These are phyloP conservation scores for Macaria liturata DNA, from an alignment of 2,888 invertebrate genomes.

Conservation along the genomic window DNA sequence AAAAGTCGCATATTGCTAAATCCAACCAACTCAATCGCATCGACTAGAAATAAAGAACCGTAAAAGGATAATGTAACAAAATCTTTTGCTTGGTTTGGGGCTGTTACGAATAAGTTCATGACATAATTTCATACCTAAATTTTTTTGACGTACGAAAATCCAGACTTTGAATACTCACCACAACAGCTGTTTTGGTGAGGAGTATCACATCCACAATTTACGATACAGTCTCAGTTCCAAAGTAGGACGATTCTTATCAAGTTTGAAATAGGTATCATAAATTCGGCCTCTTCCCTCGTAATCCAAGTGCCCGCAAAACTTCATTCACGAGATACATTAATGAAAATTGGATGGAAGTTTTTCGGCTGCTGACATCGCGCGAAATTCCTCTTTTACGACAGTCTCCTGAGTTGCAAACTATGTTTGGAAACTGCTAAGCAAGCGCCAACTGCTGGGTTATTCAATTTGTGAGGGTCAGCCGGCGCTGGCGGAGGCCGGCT, in stretches of 20 bases:
- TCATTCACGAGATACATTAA: slow-evolving; percentile 34
- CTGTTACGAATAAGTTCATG: too few species aligned
- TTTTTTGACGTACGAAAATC: too few species aligned
- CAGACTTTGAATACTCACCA: too few species aligned
- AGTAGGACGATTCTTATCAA: slow-evolving; percentile 17
- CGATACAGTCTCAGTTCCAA: slow-evolving; percentile 7
- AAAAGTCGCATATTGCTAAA: too few species aligned
- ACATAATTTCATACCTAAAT: too few species aligned
- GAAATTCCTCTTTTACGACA: slow-evolving; percentile 29
- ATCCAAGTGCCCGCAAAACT: slow-evolving; percentile 24
- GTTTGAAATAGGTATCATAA: slow-evolving; percentile 31
- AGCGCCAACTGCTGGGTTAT: slow-evolving; percentile 41
- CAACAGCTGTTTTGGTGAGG: too few species aligned
- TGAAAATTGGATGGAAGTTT: slow-evolving; percentile 36
- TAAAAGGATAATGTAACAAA: too few species aligned
- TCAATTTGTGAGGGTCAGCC: slow-evolving; percentile 28
- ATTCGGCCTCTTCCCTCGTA: slow-evolving; percentile 28
- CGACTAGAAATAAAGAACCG: too few species aligned
- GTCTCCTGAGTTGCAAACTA: slow-evolving; percentile 34
- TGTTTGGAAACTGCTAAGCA: slow-evolving; percentile 38
- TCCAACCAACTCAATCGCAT: too few species aligned
- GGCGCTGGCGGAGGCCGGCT: background rate
- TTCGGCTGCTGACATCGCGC: slow-evolving; percentile 25
- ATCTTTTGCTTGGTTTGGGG: too few species aligned
- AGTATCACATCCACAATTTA: slow-evolving; percentile 3